Evolutionary conservation across 1,140 invertebrate genomes (phyloP), one percentile per base, ranked within the genome.

Genomic region (Brachystomella parvula): DNA sequence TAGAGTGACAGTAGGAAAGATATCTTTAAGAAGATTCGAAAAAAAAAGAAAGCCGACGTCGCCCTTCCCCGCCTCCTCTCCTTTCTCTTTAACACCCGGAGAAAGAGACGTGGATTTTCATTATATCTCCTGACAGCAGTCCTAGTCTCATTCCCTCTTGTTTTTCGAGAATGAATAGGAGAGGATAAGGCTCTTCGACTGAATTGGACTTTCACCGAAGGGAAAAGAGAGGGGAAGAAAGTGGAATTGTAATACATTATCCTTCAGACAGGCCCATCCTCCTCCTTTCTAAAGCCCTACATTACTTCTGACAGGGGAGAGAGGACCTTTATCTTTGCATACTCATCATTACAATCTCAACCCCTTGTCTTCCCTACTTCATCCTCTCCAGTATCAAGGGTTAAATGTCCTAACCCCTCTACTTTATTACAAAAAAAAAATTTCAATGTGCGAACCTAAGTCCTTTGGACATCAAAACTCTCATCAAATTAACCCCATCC

Each of bases 281-380:
- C 44, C 12, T 15, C 44, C 9, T 39, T 62, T 33, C 29, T 12
- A 24, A 35, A 60, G 29, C 21, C 21, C 61, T 63, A 29, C 49
- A 53, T 53, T 53, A 53, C 49, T 15, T 9, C 49, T 53, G 49
- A 53, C 49, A 53, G 49, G 49, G 49, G n/a, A 44, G 49, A 53
- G 21, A n/a, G 49, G 24, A 15, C 49, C 63, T 71, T 71, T 71
- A 68, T 68, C 66, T 71, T 68, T 71, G 70, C 70, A 71, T 71
- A 68, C 70, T 71, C 70, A 71, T 71, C 70, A 68, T 71, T 64
- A 64, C 65, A 32, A 49, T 60, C 33, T 30, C 6, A 63, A 63
- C 61, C 35, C 61, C 31, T 19, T 24, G 30, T 58, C 44, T 47
- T 9, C 24, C 29, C 44, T 29, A 44, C 31, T 21, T 21, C 3